Base-by-base conservation (phyloP, 2,113 vertebrate genomes). In the Cinclus cinclus region DNA sequence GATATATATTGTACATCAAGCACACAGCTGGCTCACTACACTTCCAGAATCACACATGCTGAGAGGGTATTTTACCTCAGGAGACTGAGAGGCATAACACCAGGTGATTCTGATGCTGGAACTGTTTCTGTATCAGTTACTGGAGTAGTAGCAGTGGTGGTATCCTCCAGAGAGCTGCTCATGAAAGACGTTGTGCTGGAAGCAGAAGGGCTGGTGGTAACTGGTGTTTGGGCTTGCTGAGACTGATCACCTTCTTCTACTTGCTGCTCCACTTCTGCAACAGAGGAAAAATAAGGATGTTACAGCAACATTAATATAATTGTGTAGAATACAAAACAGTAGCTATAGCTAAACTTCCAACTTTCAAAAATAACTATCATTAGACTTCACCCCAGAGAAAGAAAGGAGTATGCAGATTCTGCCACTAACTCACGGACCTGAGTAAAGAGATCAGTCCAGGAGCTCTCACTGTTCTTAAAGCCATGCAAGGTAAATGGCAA, bases 171-270 rank as follows among this genome's bases (percentile, higher is more conserved):
- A 2, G 99, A 99, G 91, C 99, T 99, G 97, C 99, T 99, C 99
- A 99, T 99, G 96, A 99, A 99, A 79, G 99, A 99, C 2, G 99
- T 99, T 13, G 99, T 99, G 97, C 99, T 99, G 25, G 99, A 99
- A 68, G 99, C 99, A 3, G 99, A 99, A 18, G 99, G 99, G 95
- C 99, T 99, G 56, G 99, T 99, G 73, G 99, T 99, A 84, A 99
- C 98, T 1, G 99, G 99, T 5, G 99, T 99, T 87, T 99, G 99
- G 20, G 99, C 98, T 97, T 99, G 97, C 94, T 98, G 98, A 39
- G 98, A 98, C 4, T 98, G 98, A 63, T 99, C 99, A 8, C 92
- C 98, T 76, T 99, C 99, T 94, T 99, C 99, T 1, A 98, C 96
- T 82, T 99, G 99, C 12, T 98, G 98, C 52, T 99, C 99, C 84